These are phyloP conservation scores for Drosophila borborema DNA, from an alignment of 2,888 invertebrate genomes.

Conservation along the genomic window DNA sequence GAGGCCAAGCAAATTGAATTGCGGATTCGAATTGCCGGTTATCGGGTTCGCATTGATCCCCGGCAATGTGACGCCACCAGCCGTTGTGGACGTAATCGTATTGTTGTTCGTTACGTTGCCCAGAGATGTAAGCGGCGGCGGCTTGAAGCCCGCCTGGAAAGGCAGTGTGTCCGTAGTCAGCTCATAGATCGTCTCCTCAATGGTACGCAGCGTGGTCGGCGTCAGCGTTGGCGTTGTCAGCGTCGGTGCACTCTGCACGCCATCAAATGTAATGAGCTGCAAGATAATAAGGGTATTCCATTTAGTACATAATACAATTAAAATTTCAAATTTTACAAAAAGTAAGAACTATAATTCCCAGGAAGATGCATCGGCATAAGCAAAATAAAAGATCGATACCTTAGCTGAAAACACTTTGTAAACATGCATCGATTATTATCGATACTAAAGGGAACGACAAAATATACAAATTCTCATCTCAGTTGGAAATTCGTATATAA, in stretches of 20 bases:
- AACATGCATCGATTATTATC: not conserved
- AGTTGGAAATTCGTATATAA: not conserved
- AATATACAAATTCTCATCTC: not conserved
- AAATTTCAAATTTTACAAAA: too few species aligned
- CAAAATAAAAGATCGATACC: not conserved
- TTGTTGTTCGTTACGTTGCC: slow-evolving; percentile 35
- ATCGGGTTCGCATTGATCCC: slow-evolving; percentile 34
- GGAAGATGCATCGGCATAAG: not conserved
- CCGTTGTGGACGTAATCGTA: slow-evolving; percentile 25
- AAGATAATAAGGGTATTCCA: slow-evolving; percentile 80
- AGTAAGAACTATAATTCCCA: not conserved
- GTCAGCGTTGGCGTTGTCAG: slow-evolving; percentile 97
- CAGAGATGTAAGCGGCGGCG: slow-evolving; percentile 90
- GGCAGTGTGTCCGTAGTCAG: slow-evolving; percentile 91
- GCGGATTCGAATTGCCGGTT: slow-evolving; percentile 20
- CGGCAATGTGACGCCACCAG: slow-evolving; percentile 27
- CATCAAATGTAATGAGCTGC: slow-evolving; percentile 93
- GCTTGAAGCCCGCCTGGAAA: slow-evolving; percentile 97
- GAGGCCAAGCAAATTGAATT: slow-evolving; percentile 35
- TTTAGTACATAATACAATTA: not conserved
- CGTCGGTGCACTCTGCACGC: slow-evolving; percentile 95
- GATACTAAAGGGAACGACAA: not conserved
- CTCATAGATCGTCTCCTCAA: slow-evolving; percentile 96
- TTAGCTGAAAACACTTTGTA: not conserved
- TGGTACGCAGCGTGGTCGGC: slow-evolving; percentile 95